These are phyloP conservation scores for Trichogramma dendrolimi DNA, from an alignment of 2,888 invertebrate species.

Conservation along the genomic window DNA sequence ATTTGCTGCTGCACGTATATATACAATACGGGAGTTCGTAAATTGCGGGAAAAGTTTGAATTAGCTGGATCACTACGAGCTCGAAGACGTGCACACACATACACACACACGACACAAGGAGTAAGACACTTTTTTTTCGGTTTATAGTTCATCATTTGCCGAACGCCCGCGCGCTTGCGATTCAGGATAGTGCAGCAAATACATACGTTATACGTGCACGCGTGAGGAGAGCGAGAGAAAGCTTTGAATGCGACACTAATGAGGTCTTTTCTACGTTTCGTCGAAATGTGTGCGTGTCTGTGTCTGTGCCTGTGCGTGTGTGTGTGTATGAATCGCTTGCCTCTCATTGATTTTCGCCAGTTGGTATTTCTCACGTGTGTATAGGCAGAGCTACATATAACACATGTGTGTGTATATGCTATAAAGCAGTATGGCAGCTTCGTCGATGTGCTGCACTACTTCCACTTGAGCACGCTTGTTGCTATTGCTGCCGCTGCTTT, in stretches of 20 bases:
- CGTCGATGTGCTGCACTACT: not conserved
- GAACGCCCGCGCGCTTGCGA: not conserved
- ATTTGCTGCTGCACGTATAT: slow-evolving; percentile 18
- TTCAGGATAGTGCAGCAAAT: not conserved
- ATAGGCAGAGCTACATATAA: not conserved
- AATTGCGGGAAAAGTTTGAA: slow-evolving; percentile 16
- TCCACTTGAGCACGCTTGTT: slow-evolving; percentile 18
- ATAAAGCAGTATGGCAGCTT: too few species aligned
- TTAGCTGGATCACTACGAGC: too few species aligned
- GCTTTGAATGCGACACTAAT: slow-evolving; percentile 22
- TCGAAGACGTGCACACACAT: slow-evolving; percentile 25
- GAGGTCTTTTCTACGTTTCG: slow-evolving; percentile 20
- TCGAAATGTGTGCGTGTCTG: slow-evolving; percentile 11
- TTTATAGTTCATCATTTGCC: not conserved
- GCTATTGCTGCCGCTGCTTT: slow-evolving; percentile 11
- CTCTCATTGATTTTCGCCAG: slow-evolving; percentile 22
- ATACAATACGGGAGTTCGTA: slow-evolving; percentile 31
- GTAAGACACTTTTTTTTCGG: not conserved
- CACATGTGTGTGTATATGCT: too few species aligned
- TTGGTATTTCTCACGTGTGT: slow-evolving; percentile 1
- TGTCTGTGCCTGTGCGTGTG: too few species aligned
- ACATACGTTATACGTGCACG: not conserved
- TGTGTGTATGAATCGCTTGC: too few species aligned
- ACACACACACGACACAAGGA: slow-evolving; percentile 24
- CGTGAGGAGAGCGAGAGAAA: slow-evolving; percentile 1